Base-by-base conservation (phyloP, 1,140 invertebrate species). In the Mya arenaria region DNA sequence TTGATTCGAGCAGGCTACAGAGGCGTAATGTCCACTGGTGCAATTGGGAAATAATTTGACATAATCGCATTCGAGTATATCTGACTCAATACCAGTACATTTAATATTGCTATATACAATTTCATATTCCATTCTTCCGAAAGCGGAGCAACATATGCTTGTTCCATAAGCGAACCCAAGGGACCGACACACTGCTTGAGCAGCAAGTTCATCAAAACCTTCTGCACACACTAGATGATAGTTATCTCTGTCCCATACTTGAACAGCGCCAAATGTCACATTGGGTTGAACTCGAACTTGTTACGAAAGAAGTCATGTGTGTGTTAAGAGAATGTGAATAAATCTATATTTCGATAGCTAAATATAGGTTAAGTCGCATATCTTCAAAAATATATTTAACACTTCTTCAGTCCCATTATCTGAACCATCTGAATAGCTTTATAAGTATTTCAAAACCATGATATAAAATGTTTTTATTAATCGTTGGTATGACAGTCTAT, bases 181-280 rank as follows among this genome's bases (percentile, higher is more conserved):
- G 65, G 83, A 68, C 36, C 34, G 80, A 66, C 86, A 87, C 4
- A 84, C 83, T 19, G 86, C 82, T 36, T 77, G 72, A 19, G 88
- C 88, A 25, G 82, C 85, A 15, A 66, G 48, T 17, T 86, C 85
- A 41, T 84, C 75, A 75, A 89, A 89, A 19, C 71, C 78, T 37
- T 89, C 88, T 28, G 83, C 79, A 71, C 88, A 89, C 4, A 89
- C 88, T n/a, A 89, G 19, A 25, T 78, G 25, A 69, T 80, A 39
- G 23, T 60, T 52, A 1, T 77, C 69, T 39, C 82, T 72, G 62
- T 84, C 83, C 75, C 80, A 84, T 13, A 86, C 63, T 25, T 73
- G 37, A 0, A 89, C 69, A 69, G 74, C 82, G 37, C 88, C 88
- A 71, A 84, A 89, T 6, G 82, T 84, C 13, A 65, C 19, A 56